These are phyloP conservation scores for Neodiprion pinetum DNA, from an alignment of 1,140 invertebrate species.

Conservation along the genomic window DNA sequence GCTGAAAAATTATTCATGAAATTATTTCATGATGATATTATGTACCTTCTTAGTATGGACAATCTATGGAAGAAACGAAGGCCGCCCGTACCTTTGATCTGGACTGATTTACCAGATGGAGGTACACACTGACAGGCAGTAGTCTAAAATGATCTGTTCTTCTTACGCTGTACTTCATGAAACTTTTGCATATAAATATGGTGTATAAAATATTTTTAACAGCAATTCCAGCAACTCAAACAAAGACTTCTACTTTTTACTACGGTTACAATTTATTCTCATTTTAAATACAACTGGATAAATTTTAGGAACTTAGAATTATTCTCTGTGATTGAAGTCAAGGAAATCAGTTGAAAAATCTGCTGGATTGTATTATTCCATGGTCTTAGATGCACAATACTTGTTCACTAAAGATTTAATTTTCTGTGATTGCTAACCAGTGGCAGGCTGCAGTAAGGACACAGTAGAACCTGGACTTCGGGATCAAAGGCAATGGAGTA, in stretches of 20 bases:
- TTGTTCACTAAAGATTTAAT: constrained; percentile 14
- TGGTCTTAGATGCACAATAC: background rate
- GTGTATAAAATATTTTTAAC: no score
- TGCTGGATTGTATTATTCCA: no score
- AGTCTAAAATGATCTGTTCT: background rate
- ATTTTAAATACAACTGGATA: no score
- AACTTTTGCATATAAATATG: background rate
- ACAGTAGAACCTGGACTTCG: constrained; percentile 56
- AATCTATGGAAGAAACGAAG: constrained; percentile 89
- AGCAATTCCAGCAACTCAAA: no score
- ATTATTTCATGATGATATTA: constrained; percentile 95
- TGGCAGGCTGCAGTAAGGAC: constrained; percentile 60
- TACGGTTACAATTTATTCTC: no score
- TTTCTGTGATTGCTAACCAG: constrained; percentile 44
- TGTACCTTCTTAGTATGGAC: constrained; percentile 93
- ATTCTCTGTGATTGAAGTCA: background rate
- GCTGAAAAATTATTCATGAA: constrained; percentile 84
- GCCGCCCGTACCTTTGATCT: constrained; percentile 83
- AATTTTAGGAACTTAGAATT: background rate
- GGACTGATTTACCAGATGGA: constrained; percentile 71
- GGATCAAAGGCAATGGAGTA: constrained; percentile 85
- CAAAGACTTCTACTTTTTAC: no score
- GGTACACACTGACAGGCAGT: constrained; percentile 43
- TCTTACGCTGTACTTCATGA: background rate
- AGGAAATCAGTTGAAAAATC: background rate